Evolutionary conservation across 1,140 invertebrate species (phyloP).

Genomic region (Orius laevigatus): DNA sequence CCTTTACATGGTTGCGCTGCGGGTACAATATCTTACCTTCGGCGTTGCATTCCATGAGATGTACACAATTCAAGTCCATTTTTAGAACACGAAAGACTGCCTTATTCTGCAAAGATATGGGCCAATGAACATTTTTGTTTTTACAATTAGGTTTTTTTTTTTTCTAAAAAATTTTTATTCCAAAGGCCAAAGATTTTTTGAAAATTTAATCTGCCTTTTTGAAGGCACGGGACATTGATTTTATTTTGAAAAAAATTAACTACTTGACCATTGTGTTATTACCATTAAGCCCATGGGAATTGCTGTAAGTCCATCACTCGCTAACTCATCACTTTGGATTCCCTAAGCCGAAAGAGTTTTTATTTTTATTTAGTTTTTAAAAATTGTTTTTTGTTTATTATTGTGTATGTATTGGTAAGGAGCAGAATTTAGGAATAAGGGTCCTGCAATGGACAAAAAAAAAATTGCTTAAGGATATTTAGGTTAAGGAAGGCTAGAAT

Average conservation of each 20-base stretch:
- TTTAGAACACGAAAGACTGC: conserved; percentile 11
- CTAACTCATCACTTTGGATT: too few relatives aligned
- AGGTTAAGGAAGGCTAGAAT: too few relatives aligned
- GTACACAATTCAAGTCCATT: conserved; percentile 11
- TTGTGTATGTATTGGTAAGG: too few relatives aligned
- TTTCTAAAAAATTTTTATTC: not conserved
- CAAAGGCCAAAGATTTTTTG: not conserved
- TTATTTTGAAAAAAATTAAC: not conserved
- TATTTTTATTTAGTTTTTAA: too few relatives aligned
- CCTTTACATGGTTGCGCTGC: conserved; percentile 2
- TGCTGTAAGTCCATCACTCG: not conserved
- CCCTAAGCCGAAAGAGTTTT: too few relatives aligned
- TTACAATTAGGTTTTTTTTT: conserved; percentile 8
- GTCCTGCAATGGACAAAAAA: too few relatives aligned
- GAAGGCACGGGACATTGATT: not conserved
- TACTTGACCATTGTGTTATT: not conserved
- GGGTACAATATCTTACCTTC: conserved; percentile 15
- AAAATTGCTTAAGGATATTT: too few relatives aligned
- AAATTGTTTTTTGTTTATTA: too few relatives aligned
- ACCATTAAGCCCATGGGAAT: conserved; percentile 1
- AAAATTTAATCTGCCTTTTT: not conserved
- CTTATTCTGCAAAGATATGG: conserved; percentile 19
- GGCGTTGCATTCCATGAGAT: conserved; percentile 8
- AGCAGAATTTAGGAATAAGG: too few relatives aligned
- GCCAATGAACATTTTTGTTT: conserved; percentile 16